These are phyloP conservation scores for Brachymystax lenok DNA, from an alignment of 2,797 vertebrate species.

Conservation along the genomic window DNA sequence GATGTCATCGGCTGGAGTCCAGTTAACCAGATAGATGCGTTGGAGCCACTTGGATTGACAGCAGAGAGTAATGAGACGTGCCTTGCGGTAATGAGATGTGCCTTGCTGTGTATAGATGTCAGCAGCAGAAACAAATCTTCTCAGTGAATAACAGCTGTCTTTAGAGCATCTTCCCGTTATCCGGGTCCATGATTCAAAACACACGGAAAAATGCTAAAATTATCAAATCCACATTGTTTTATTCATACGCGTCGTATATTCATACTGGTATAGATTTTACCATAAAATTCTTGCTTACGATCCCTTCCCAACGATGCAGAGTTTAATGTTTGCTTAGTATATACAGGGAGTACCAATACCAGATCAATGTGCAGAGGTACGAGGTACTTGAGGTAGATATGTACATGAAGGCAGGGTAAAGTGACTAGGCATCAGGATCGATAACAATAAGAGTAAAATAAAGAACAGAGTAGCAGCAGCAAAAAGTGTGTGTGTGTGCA, in stretches of 20 bases:
- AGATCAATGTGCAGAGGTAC: too few species aligned
- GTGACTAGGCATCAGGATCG: too few species aligned
- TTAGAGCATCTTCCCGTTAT: slow-evolving; percentile 18
- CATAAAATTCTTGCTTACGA: too few species aligned
- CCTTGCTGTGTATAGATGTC: slow-evolving; percentile 32
- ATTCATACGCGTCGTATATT: neutral
- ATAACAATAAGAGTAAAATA: too few species aligned
- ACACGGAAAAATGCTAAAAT: neutral
- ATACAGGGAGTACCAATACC: too few species aligned
- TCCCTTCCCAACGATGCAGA: too few species aligned
- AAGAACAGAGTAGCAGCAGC: too few species aligned
- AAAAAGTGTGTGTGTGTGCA: too few species aligned
- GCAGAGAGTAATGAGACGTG: slow-evolving; percentile 39
- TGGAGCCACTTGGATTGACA: slow-evolving; percentile 43
- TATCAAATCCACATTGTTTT: too few species aligned
- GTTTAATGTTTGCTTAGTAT: too few species aligned
- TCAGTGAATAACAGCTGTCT: slow-evolving; percentile 37
- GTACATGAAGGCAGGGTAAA: too few species aligned
- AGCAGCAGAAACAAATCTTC: slow-evolving; percentile 38
- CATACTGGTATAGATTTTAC: neutral
- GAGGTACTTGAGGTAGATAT: too few species aligned
- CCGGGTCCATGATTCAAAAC: slow-evolving; percentile 6
- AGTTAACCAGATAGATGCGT: neutral
- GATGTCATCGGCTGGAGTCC: neutral
- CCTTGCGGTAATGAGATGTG: slow-evolving; percentile 36